Conservation (phyloP, 2,113 vertebrate genomes). For the Dendrocopos noguchii region DNA sequence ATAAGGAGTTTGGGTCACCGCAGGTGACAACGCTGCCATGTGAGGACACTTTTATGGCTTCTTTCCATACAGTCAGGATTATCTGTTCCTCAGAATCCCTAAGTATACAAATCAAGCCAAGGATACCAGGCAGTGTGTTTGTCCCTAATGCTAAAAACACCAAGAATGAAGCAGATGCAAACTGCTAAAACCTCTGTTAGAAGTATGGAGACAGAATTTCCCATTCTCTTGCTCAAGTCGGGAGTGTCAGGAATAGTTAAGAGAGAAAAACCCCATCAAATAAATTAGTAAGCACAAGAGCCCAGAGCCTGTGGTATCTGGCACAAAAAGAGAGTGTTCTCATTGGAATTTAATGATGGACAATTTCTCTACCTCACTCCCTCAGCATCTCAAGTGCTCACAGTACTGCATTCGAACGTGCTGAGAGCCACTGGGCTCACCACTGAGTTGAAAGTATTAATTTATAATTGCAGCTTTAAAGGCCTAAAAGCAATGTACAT, state of each 20-base stretch:
- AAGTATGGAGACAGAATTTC: conserved; percentile 16
- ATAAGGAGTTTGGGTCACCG: neutral
- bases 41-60: neutral
- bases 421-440: neutral
- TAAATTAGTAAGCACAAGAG: neutral
- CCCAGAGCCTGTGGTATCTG: neutral
- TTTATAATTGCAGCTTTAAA: neutral
- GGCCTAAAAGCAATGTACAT: neutral
- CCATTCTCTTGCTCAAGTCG: neutral
- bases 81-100: neutral
- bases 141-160: neutral
- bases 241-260: neutral
- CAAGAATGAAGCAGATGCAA: neutral
- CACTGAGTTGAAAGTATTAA: neutral
- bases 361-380: neutral
- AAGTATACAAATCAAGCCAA: neutral
- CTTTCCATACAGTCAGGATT: conserved; percentile 7
- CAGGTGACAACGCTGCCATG: conserved; percentile 15
- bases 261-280: neutral
- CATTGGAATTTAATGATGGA: neutral
- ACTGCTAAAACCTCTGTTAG: neutral
- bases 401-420: neutral
- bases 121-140: neutral
- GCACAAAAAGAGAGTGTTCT: neutral
- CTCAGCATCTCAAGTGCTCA: neutral